Percentiles rank a stretch among this genome's conserved stretches.
Conservation (phyloP, 1,140 invertebrate species). For the Heliothis virescens region DNA sequence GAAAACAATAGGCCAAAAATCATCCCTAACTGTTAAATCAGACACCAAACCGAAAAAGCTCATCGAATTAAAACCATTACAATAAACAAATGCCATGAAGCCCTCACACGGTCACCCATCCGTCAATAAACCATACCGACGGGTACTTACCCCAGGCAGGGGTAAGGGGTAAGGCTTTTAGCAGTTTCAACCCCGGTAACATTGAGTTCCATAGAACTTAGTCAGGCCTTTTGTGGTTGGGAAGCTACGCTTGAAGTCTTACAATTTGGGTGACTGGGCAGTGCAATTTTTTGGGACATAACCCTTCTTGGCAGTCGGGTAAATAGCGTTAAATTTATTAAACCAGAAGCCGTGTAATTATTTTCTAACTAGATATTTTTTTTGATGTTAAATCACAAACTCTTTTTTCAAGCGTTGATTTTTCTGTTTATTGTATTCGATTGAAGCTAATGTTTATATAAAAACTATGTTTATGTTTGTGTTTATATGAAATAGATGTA, state of each 20-base stretch:
- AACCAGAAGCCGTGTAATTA: too few relatives aligned
- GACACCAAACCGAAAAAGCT: constrained; percentile 7
- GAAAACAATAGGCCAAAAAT: too few relatives aligned
- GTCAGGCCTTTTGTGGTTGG: constrained; percentile 1
- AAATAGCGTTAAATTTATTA: too few relatives aligned
- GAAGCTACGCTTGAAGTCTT: constrained; percentile 9
- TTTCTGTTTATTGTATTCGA: too few relatives aligned
- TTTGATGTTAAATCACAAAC: neutral
- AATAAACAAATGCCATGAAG: constrained; percentile 7
- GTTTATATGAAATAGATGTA: too few relatives aligned
- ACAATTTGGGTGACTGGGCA: too few relatives aligned
- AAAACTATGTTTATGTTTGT: too few relatives aligned
- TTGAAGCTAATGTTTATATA: neutral
- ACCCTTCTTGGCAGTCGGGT: too few relatives aligned
- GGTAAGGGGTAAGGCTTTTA: constrained; percentile 34
- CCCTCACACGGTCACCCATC: constrained; percentile 16
- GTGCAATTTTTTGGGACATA: neutral
- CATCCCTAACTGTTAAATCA: neutral
- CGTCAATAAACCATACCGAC: constrained; percentile 24
- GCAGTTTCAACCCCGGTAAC: constrained; percentile 53
- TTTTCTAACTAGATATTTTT: neutral
- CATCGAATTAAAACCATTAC: constrained; percentile 31
- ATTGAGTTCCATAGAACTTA: constrained; percentile 46
- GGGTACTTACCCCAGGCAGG: neutral
- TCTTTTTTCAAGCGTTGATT: too few relatives aligned